Evolutionary conservation across 2,113 vertebrate species (phyloP), one percentile per base, ranked within the genome.

Genomic region (Malaclemys terrapin): DNA sequence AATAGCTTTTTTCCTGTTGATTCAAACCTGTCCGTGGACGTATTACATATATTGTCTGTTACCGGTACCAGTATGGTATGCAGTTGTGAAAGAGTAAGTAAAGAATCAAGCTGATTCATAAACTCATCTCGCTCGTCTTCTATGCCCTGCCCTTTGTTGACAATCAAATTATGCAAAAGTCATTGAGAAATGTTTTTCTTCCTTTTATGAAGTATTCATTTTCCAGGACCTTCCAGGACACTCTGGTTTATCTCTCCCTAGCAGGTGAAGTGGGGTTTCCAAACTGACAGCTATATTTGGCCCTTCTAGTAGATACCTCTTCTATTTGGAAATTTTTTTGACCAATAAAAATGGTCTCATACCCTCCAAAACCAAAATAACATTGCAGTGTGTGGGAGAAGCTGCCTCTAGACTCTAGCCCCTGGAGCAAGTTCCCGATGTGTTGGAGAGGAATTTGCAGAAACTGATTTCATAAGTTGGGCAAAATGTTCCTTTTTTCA

Each of bases 31-130:
- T 96, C 99, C 99, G 52, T 96, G 99, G 97, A 99, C 99, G 3
- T 99, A 99, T 89, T 99, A 99, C 42, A 17, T 99, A 81, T 99
- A 99, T 96, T 99, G 99, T 90, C 97, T 99, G 88, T 98, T 99
- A 91, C 99, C 99, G 10, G 97, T 99, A n/a, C 98, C 98, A 8
- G 95, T 99, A 8, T 99, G 99, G 99, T 99, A 99, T 98, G 98
- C 98, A 35, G 99, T 99, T 84, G 95, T 99, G 3, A 99, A 98
- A 97, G 99, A 99, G 99, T 99, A 98, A 99, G 99, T 99, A 80
- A 84, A 85, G 65, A 93, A n/a, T 57, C n/a, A 8, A 35, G 6
- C 11, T 69, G 10, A 53, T 90, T 93, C 75, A 8, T 75, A 76
- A 93, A 90, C 59, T 12, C 2, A 50, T 38, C 19, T 72, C 14